Evolutionary conservation across 37 sponge, comb jelly and placozoan genomes (phyloP).

Genomic region (Spongilla lacustris): DNA sequence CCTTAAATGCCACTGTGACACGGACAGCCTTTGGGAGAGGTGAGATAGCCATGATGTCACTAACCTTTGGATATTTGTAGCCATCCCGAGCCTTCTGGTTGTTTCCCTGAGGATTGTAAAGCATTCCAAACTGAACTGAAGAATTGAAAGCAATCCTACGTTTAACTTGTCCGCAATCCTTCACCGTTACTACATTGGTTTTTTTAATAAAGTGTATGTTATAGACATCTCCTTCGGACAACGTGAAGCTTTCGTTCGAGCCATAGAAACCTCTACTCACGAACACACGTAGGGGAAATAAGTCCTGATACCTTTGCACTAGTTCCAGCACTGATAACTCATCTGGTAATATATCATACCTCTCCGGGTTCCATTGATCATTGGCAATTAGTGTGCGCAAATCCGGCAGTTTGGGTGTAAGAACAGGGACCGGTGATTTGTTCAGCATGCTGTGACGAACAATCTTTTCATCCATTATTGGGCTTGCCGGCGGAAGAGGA

Average conservation of each 20-base stretch:
- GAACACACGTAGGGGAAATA: constrained; percentile 21
- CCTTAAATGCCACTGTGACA: constrained; percentile 38
- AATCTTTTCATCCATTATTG: no score
- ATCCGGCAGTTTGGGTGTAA: no score
- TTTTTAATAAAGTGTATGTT: constrained; percentile 61
- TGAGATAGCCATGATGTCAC: constrained; percentile 30
- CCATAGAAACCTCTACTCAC: constrained; percentile 57
- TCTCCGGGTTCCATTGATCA: no score
- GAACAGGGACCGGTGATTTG: no score
- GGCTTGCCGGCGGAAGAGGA: no score
- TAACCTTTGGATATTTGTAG: constrained; percentile 47
- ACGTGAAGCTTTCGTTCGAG: constrained; percentile 17
- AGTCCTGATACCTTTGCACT: background rate
- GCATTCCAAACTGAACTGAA: constrained; percentile 35
- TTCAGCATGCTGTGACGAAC: no score
- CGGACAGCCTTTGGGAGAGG: constrained; percentile 39
- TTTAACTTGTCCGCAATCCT: constrained; percentile 1
- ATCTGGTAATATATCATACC: background rate
- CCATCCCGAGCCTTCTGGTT: constrained; percentile 12
- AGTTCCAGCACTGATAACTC: constrained; percentile 24
- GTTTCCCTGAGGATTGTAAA: constrained; percentile 45
- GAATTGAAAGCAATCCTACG: constrained; percentile 48
- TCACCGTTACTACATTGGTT: constrained; percentile 16
- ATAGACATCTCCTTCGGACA: constrained; percentile 61
- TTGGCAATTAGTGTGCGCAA: no score